Conservation (phyloP, 2,888 invertebrate genomes). For the Poecilus cupreus region DNA sequence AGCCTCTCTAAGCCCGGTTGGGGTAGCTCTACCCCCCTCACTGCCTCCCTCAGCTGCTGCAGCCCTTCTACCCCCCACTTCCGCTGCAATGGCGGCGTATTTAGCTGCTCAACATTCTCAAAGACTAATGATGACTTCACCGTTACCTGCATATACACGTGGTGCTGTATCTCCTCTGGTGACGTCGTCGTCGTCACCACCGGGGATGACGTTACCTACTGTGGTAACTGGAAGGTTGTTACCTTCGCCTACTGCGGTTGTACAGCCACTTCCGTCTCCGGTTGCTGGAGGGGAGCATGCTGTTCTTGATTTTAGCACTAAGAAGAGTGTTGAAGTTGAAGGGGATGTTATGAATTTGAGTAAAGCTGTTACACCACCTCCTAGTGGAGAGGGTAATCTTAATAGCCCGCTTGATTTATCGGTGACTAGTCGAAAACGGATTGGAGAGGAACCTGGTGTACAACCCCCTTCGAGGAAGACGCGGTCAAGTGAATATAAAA, state of each 20-base stretch:
- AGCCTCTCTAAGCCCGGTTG: slow-evolving; percentile 80
- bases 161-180: slow-evolving; percentile 81
- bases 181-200: slow-evolving; percentile 80
- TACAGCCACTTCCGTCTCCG: slow-evolving; percentile 76
- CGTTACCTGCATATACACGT: slow-evolving; percentile 72
- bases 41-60: slow-evolving; percentile 80
- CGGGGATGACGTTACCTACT: slow-evolving; percentile 71
- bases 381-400: slow-evolving; percentile 73
- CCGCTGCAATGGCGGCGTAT: slow-evolving; percentile 86
- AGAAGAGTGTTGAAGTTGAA: slow-evolving; percentile 76
- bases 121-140: slow-evolving; percentile 82
- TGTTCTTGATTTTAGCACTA: slow-evolving; percentile 88
- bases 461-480: slow-evolving; percentile 82
- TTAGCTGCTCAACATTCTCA: slow-evolving; percentile 84
- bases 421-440: slow-evolving; percentile 83
- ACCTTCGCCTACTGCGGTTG: slow-evolving; percentile 70
- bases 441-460: slow-evolving; percentile 76
- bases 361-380: slow-evolving; percentile 78
- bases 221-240: slow-evolving; percentile 65
- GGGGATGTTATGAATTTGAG: slow-evolving; percentile 83
- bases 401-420: slow-evolving; percentile 88
- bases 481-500: slow-evolving; percentile 79
- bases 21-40: slow-evolving; percentile 80
- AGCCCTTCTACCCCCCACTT: slow-evolving; percentile 83
- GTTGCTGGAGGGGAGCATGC: slow-evolving; percentile 75